phyloP scores from a whole-genome alignment of 1,140 invertebrate genomes.

The Leptinotarsa lineolata region DNA sequence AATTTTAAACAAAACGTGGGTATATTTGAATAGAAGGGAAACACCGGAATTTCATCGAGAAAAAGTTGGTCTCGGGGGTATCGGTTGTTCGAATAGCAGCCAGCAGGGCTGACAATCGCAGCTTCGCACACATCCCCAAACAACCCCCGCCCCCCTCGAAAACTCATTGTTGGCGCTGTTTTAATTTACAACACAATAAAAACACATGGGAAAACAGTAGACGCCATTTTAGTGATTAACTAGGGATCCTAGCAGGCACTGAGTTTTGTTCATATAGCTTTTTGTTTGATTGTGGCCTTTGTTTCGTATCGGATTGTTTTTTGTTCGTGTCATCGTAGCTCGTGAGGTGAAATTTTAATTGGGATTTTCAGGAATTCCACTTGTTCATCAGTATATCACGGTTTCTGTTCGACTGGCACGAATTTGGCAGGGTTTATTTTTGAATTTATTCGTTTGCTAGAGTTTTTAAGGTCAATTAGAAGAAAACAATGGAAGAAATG shows the following conservation, averaged over 20 bases:
- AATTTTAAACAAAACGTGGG: too few species aligned
- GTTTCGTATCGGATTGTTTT: conserved; percentile 53
- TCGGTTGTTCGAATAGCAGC: conserved; percentile 37
- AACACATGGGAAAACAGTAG: conserved; percentile 59
- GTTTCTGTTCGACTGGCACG: neutral
- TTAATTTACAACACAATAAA: conserved; percentile 59
- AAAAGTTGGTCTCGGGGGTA: conserved; percentile 35
- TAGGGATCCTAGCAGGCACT: conserved; percentile 54
- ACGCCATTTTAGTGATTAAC: conserved; percentile 59
- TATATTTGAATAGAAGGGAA: neutral
- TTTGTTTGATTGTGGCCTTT: conserved; percentile 56
- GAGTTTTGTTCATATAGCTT: conserved; percentile 53
- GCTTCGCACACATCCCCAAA: conserved; percentile 34
- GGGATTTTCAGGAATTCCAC: conserved; percentile 49
- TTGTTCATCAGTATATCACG: conserved; percentile 18
- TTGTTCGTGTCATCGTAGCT: conserved; percentile 46
- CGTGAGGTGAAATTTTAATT: conserved; percentile 53
- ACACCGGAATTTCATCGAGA: conserved; percentile 23
- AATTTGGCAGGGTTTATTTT: too few species aligned
- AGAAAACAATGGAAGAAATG: too few species aligned
- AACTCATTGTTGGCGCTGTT: conserved; percentile 54
- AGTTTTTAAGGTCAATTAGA: too few species aligned
- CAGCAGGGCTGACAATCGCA: conserved; percentile 36
- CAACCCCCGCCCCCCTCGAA: conserved; percentile 38
- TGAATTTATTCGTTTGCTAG: too few species aligned